Conservation (phyloP, 1,140 invertebrate species). For the Pogonus chalceus region DNA sequence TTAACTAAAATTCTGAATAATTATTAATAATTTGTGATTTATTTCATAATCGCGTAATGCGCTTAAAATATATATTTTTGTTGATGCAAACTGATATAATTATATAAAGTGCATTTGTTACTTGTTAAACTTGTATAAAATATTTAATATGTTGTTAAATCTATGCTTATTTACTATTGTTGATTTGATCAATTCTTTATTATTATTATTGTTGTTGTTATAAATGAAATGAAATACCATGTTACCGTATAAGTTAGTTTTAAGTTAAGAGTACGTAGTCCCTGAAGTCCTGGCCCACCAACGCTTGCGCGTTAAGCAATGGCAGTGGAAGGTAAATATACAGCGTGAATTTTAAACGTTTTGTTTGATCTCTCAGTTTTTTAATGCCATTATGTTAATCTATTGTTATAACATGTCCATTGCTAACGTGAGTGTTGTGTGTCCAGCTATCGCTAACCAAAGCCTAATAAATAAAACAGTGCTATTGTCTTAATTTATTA, state of each 20-base stretch:
- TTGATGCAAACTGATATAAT: background rate
- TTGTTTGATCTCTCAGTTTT: background rate
- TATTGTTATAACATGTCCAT: conserved; percentile 15
- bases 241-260: conserved; percentile 8
- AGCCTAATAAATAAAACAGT: background rate
- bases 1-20: too few species aligned
- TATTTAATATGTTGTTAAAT: background rate
- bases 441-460: conserved; percentile 5
- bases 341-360: conserved; percentile 14
- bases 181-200: background rate
- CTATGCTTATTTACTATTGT: background rate
- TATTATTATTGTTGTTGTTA: background rate
- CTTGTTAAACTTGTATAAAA: background rate
- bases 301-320: background rate
- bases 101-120: conserved; percentile 3
- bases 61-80: background rate
- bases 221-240: background rate
- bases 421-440: conserved; percentile 24
- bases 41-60: too few species aligned
- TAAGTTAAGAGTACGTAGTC: background rate
- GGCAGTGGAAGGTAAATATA: conserved; percentile 9
- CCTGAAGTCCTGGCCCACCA: background rate
- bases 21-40: too few species aligned
- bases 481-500: conserved; percentile 4
- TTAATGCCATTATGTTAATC: background rate